Evolutionary conservation across 2,797 vertebrate genomes (phyloP).

Genomic region (Sphenodon punctatus): DNA sequence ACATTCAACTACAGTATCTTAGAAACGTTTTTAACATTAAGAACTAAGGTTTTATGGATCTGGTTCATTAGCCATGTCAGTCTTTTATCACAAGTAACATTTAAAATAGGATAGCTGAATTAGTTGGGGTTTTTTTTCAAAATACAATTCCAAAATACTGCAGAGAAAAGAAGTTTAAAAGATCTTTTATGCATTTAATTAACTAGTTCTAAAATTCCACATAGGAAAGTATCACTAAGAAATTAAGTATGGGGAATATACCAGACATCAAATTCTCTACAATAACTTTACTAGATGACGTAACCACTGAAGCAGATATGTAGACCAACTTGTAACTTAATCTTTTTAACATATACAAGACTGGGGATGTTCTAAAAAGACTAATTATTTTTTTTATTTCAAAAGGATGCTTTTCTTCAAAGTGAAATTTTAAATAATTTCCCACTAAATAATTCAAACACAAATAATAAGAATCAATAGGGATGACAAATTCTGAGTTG

Average conservation of each 20-base stretch:
- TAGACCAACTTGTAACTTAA: not conserved
- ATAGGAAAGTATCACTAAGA: not conserved
- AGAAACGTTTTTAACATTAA: slow-evolving; percentile 54
- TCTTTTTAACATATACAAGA: not conserved
- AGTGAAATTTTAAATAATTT: not conserved
- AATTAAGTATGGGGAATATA: not conserved
- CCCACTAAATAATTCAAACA: not conserved
- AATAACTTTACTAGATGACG: not conserved
- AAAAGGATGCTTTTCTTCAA: too few relatives aligned
- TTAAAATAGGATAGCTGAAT: too few relatives aligned
- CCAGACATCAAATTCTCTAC: not conserved
- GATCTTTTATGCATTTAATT: not conserved
- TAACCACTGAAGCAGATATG: not conserved
- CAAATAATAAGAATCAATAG: too few relatives aligned
- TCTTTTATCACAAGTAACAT: slow-evolving; percentile 3
- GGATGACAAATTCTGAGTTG: too few relatives aligned
- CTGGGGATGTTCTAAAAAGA: not conserved
- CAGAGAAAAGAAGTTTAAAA: not conserved
- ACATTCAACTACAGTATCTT: slow-evolving; percentile 65
- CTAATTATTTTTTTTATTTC: not conserved
- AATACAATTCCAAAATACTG: not conserved
- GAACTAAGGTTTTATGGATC: slow-evolving; percentile 16
- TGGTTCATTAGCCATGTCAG: not conserved
- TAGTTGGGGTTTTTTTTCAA: not conserved
- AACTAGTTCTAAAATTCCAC: not conserved